Base-by-base conservation (phyloP, 2,888 invertebrate species). In the Athripsodes cinereus region DNA sequence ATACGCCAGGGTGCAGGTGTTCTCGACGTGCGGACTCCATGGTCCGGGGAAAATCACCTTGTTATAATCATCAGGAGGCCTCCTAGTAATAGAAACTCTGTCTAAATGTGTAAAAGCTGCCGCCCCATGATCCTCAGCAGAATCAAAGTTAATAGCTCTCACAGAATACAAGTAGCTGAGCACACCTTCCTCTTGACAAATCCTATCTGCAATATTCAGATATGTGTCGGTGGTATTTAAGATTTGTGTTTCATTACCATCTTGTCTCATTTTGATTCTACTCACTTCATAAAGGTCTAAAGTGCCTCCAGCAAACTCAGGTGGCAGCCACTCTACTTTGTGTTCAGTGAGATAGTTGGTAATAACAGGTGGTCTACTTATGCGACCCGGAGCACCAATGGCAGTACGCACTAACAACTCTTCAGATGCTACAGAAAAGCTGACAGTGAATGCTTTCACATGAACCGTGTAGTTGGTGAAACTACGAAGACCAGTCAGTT, bases 391-490 rank as follows among this genome's bases (percentile, higher is more conserved):
- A 60, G 76, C 68, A 47, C 88, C 88, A 64, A 88, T 83, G 59
- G 78, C 74, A 1, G 88, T 88, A 22, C 74, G 72, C 1, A 82
- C 73, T 63, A 72, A 71, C 46, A 84, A 72, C 1, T 76, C 73
- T 64, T 75, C 72, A 52, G 82, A 80, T 10, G 72, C 69, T 22
- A 75, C 69, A 1, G 92, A 91, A 67, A 87, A 88, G 44, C 76
- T 71, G 0, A 78, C 73, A 0, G 90, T 92, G 66, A 87, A 90
- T 1, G 92, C 92, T 48, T 78, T 74, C 1, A 92, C 80, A 56
- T 79, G 78, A 20, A 92, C 80, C 52, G 81, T 82, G 69, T 92
- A 93, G 59, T 82, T 80, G 0, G 81, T 80, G 66, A 82, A 88
- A 57, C 84, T 82, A 40, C 73, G 70, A 35, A 90, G 74, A 6